Percentiles rank a stretch among this genome's conserved stretches.
Evolutionary conservation across 1,140 invertebrate genomes (phyloP).

Genomic region (Orius insidiosus): DNA sequence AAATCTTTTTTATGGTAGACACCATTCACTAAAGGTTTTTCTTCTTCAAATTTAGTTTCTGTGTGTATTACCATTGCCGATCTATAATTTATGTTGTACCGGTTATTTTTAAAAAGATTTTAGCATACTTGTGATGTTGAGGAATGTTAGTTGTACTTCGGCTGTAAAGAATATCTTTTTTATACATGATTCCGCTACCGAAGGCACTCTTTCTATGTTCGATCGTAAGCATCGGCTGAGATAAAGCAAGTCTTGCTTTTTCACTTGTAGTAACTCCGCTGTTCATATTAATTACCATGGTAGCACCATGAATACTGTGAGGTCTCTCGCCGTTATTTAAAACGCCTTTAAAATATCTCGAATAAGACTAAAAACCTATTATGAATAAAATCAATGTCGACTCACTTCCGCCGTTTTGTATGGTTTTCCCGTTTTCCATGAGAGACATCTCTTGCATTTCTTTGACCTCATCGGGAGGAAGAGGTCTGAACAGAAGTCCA

Average conservation of each 20-base stretch:
- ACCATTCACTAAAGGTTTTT: constrained; percentile 10
- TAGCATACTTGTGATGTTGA: constrained; percentile 22
- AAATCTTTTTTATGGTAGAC: no score
- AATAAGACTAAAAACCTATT: background rate
- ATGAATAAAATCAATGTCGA: background rate
- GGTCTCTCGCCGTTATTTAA: constrained; percentile 12
- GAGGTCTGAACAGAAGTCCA: constrained; percentile 61
- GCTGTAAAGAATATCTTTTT: constrained; percentile 75
- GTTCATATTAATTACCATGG: background rate
- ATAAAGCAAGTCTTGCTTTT: constrained; percentile 34
- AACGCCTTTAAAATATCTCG: background rate
- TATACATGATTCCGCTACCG: constrained; percentile 50
- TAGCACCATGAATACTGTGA: constrained; percentile 16
- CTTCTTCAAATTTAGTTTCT: constrained; percentile 20
- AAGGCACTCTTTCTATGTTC: constrained; percentile 7
- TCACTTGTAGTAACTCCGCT: background rate
- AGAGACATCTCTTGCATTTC: background rate
- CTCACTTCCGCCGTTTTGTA: constrained; percentile 6
- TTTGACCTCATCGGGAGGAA: constrained; percentile 2
- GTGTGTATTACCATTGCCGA: constrained; percentile 3
- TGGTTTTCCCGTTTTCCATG: background rate
- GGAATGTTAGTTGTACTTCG: constrained; percentile 54
- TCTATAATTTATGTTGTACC: constrained; percentile 5
- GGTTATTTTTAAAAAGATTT: background rate
- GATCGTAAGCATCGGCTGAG: constrained; percentile 36